Base-by-base conservation (phyloP, 2,113 vertebrate species). In the Hippocampus mohnikei region DNA sequence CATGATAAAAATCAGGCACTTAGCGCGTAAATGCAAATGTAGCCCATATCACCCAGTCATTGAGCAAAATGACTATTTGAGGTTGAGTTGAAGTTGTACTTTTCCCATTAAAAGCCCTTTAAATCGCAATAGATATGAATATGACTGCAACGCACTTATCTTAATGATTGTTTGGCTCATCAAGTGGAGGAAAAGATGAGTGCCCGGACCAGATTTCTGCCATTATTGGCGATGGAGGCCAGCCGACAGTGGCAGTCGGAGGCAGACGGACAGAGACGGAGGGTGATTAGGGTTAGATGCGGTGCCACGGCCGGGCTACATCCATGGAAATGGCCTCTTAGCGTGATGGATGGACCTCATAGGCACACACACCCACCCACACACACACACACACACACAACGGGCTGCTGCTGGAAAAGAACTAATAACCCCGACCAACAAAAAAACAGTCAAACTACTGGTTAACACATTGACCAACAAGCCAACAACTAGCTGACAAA, bases 321-420 rank as follows among this genome's bases (percentile, higher is more conserved):
- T 89, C 89, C 87, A 89, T 89, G 84, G 81, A 87, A 88, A 87
- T 77, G 46, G 78, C 83, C 87, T 90, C 82, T 89, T 86, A 89
- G 62, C 78, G 72, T 90, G 85, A 89, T 87, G 69, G 74, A 89
- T 65, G 82, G 76, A 62, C 48, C 52, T 81, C 40, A 66, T 69
- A 70, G 52, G 77, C 21, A 46, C 66, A 53, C 18, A 68, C 29
- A n/a, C 50, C 7, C 37, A 42, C 37, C 15, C 50, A 68, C 29
- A 71, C 67, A 75, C 76, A 71, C 66, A 29, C 73, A 21, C 56
- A n/a, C 40, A 23, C 21, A 55, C 52, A 23, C 1, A 46, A 46
- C 8, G 16, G 4, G 48, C 21, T 55, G 52, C 9, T 55, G 21
- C 9, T 21, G n/a, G 52, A 21, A 52, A 52, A 52, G 2, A 21